phyloP scores from a whole-genome alignment of 1,140 invertebrate species.

The Druon quercuslanigerum region DNA sequence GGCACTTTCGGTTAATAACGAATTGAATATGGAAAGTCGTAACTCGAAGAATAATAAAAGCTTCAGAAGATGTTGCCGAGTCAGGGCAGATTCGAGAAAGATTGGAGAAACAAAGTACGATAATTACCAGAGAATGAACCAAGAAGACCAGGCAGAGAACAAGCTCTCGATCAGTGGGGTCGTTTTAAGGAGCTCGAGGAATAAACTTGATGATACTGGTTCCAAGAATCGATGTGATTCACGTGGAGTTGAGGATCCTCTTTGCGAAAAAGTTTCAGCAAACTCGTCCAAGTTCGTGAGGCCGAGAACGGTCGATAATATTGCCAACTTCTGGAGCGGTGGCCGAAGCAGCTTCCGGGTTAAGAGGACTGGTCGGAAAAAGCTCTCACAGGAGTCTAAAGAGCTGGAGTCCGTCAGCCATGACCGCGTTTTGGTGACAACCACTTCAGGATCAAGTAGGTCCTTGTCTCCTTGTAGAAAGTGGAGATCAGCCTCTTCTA shows the following conservation, averaged over 20 bases:
- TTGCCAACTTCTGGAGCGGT: conserved; percentile 60
- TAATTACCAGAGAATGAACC: background rate
- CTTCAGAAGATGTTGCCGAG: background rate
- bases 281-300: conserved; percentile 4
- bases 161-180: background rate
- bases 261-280: conserved; percentile 1
- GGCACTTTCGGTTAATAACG: background rate
- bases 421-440: conserved; percentile 47
- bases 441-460: conserved; percentile 65
- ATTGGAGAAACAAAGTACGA: background rate
- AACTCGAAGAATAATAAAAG: background rate
- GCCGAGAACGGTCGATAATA: conserved; percentile 59
- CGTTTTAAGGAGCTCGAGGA: background rate
- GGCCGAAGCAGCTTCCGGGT: conserved; percentile 57
- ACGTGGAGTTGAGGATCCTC: background rate
- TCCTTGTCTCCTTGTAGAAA: conserved; percentile 25
- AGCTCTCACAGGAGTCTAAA: conserved; percentile 52
- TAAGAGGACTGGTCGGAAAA: conserved; percentile 58
- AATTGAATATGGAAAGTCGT: background rate
- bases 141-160: background rate
- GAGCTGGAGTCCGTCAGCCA: conserved; percentile 50
- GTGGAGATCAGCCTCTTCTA: background rate
- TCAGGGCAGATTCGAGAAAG: background rate
- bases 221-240: background rate
- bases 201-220: background rate